Conservation (phyloP, 92 coral and sea anemone species). For the Pocillopora meandrina region DNA sequence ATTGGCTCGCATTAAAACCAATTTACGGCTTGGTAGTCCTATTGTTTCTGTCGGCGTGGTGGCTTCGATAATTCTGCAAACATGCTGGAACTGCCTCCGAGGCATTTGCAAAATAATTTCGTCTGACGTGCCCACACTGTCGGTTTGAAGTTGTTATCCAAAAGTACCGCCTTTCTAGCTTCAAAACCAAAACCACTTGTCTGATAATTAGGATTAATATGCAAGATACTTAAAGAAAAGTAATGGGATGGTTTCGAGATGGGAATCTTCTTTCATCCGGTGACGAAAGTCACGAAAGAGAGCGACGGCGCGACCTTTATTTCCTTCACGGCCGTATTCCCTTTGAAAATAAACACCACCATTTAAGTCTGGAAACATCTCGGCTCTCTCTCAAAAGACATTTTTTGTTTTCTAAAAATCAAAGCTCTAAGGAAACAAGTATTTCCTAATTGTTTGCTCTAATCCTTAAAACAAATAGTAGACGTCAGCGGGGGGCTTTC, state of each 20-base stretch:
- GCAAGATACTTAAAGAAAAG: slow-evolving; percentile 66
- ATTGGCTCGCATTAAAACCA: slow-evolving; percentile 95
- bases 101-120: slow-evolving; percentile 45
- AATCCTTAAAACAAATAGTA: slow-evolving; percentile 96
- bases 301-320: neutral
- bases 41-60: slow-evolving; percentile 95
- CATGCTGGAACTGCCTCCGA: slow-evolving; percentile 58
- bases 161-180: slow-evolving; percentile 49
- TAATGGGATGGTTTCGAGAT: slow-evolving; percentile 44
- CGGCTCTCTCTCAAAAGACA: neutral
- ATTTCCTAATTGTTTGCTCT: slow-evolving; percentile 84
- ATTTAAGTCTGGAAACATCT: neutral
- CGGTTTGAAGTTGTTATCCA: slow-evolving; percentile 41
- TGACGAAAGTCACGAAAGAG: slow-evolving; percentile 46
- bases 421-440: slow-evolving; percentile 75
- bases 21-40: slow-evolving; percentile 97
- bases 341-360: neutral
- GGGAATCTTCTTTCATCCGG: slow-evolving; percentile 50
- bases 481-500: slow-evolving; percentile 91
- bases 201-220: slow-evolving; percentile 75
- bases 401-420: slow-evolving; percentile 66
- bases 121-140: slow-evolving; percentile 36
- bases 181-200: slow-evolving; percentile 70
- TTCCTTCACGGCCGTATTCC: neutral
- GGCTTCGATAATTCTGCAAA: slow-evolving; percentile 84